Evolutionary conservation across 2,113 vertebrate genomes (phyloP).

Genomic region (Caloenas nicobarica): DNA sequence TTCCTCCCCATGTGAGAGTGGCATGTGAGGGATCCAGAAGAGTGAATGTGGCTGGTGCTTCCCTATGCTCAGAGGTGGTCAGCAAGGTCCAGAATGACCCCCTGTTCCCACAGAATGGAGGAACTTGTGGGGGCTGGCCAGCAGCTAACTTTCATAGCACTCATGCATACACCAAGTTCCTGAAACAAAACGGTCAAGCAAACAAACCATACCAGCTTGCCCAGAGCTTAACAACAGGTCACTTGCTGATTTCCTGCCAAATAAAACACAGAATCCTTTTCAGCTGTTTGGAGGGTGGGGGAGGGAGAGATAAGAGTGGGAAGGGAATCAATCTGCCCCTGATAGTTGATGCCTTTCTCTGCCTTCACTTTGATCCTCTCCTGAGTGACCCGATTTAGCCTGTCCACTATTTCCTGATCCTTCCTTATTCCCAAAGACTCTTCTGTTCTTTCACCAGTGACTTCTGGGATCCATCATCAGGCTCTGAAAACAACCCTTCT

Average conservation of each 20-base stretch:
- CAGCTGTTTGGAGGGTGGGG: background rate
- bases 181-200: background rate
- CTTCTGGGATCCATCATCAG: background rate
- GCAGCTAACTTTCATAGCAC: background rate
- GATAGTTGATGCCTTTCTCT: background rate
- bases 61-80: background rate
- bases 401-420: background rate
- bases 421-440: background rate
- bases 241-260: background rate
- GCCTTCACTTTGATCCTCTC: background rate
- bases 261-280: background rate
- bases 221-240: background rate
- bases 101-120: background rate
- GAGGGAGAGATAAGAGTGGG: fast-evolving
- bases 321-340: background rate
- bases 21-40: background rate
- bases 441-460: background rate
- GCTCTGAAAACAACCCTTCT: background rate
- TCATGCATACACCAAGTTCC: background rate
- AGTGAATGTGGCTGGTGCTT: background rate
- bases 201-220: background rate
- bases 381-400: background rate
- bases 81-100: background rate
- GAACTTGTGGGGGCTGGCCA: background rate
- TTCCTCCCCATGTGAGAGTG: fast-evolving